These are phyloP conservation scores for Patella depressa DNA, from an alignment of 2,888 invertebrate genomes.

Conservation along the genomic window DNA sequence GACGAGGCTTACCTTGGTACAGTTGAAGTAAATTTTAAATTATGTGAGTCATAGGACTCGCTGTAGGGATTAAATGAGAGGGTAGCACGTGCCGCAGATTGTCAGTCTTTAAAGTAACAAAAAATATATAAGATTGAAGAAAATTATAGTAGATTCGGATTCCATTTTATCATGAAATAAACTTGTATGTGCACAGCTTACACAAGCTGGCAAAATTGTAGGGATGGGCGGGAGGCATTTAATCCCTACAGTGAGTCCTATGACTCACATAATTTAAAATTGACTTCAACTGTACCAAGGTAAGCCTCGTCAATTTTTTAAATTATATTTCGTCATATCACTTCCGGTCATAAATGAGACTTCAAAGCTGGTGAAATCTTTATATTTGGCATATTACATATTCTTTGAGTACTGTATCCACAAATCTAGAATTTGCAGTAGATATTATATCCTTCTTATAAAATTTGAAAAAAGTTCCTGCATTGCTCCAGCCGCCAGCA, in stretches of 20 bases:
- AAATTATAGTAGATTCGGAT: too few relatives aligned
- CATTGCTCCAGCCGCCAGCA: constrained; percentile 23
- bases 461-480: constrained; percentile 22
- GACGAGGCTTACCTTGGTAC: too few relatives aligned
- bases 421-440: neutral
- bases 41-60: too few relatives aligned
- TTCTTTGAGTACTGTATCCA: neutral
- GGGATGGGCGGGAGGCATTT: constrained; percentile 32
- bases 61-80: too few relatives aligned
- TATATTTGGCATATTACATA: constrained; percentile 12
- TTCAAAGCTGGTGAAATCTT: constrained; percentile 26
- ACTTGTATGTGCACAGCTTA: too few relatives aligned
- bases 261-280: constrained; percentile 34
- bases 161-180: too few relatives aligned
- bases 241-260: constrained; percentile 25
- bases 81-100: too few relatives aligned
- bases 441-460: constrained; percentile 14
- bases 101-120: too few relatives aligned
- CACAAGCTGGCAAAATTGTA: too few relatives aligned
- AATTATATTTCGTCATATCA: constrained; percentile 36
- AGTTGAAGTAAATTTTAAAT: too few relatives aligned
- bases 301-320: too few relatives aligned
- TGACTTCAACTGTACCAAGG: constrained; percentile 32
- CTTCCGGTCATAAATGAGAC: constrained; percentile 29
- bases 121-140: too few relatives aligned